phyloP scores from a whole-genome alignment of 2,113 vertebrate genomes.

The Thomomys bottae region DNA sequence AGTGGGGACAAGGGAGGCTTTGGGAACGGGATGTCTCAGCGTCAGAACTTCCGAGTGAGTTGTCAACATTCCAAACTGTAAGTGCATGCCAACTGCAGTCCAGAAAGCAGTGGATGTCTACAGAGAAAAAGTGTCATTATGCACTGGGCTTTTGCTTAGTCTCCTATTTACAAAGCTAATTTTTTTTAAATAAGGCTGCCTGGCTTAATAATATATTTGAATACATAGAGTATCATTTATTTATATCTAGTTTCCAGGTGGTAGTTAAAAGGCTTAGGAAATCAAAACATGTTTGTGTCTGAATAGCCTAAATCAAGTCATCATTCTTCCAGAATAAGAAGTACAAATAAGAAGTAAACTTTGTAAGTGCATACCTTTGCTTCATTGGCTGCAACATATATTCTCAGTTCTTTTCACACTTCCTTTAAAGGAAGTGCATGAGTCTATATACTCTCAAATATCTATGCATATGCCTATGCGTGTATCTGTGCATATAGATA shows the following conservation, averaged over 20 bases:
- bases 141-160: not conserved
- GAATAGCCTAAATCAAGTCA: not conserved
- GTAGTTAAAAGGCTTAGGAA: conserved; percentile 16
- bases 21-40: not conserved
- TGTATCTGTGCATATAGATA: not conserved
- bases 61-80: conserved; percentile 1
- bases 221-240: not conserved
- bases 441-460: not conserved
- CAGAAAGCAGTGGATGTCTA: not conserved
- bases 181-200: conserved; percentile 20
- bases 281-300: conserved; percentile 24
- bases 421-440: not conserved
- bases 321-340: not conserved
- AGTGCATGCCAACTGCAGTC: not conserved
- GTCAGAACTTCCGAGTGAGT: not conserved
- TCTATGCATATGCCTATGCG: not conserved
- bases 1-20: not conserved
- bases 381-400: not conserved
- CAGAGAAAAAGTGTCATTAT: not conserved
- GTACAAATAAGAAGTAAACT: conserved; percentile 31
- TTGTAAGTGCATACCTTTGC: not conserved
- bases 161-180: conserved; percentile 42
- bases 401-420: not conserved
- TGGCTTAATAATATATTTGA: conserved; percentile 33
- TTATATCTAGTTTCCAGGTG: conserved; percentile 22